Evolutionary conservation across 92 coral and sea anemone species (phyloP).

Genomic region (Phenganax stokvisi): DNA sequence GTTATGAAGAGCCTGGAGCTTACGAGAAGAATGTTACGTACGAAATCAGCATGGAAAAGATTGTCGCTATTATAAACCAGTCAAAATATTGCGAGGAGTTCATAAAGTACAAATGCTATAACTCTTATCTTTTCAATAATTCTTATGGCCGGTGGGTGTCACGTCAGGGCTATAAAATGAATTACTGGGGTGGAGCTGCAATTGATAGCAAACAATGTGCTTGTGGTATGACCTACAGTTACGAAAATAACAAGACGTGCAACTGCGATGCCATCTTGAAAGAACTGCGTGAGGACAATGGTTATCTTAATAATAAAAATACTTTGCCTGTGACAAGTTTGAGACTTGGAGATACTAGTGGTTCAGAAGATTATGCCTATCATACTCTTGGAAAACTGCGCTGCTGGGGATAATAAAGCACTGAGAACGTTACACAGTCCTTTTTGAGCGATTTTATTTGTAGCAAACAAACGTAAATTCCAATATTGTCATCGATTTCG

Average conservation of each 20-base stretch:
- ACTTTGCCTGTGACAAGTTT: constrained; percentile 56
- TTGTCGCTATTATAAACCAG: not conserved
- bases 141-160: constrained; percentile 54
- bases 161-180: constrained; percentile 46
- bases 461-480: too few relatives aligned
- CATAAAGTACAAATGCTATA: constrained; percentile 34
- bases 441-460: too few relatives aligned
- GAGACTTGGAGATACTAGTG: constrained; percentile 56
- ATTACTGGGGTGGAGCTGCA: constrained; percentile 57
- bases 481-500: too few relatives aligned
- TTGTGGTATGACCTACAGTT: constrained; percentile 52
- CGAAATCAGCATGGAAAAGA: not conserved
- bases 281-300: constrained; percentile 57
- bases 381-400: constrained; percentile 66
- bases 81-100: constrained; percentile 41
- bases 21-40: constrained; percentile 17
- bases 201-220: constrained; percentile 50
- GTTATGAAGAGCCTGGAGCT: constrained; percentile 1
- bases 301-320: constrained; percentile 55
- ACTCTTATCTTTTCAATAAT: not conserved
- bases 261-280: constrained; percentile 16
- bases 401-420: constrained; percentile 51
- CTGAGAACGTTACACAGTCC: too few relatives aligned
- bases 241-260: constrained; percentile 47
- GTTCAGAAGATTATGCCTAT: constrained; percentile 41